Evolutionary conservation across 1,140 invertebrate species (phyloP).

Genomic region (Scaptomyza graminum): DNA sequence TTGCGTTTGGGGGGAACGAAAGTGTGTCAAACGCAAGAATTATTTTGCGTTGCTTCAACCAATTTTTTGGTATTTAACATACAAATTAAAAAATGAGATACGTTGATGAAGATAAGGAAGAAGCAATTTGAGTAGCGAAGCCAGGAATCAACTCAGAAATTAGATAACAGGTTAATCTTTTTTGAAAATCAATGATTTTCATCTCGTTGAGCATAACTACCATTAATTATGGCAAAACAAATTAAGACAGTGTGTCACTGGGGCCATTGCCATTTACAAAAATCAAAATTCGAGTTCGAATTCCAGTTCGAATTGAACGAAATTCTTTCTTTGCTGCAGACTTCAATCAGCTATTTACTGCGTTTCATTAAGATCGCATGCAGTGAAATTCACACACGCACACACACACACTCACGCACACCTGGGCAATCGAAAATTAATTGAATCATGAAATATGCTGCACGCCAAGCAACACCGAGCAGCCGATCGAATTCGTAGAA

Average conservation of each 20-base stretch:
- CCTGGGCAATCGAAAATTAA: slow-evolving; percentile 63
- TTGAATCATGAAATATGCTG: slow-evolving; percentile 76
- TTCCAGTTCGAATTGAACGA: not conserved
- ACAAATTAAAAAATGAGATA: slow-evolving; percentile 15
- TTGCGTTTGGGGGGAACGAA: slow-evolving; percentile 46
- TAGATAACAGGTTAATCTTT: slow-evolving; percentile 68
- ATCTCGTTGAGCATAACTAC: slow-evolving; percentile 18
- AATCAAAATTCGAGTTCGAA: slow-evolving; percentile 6
- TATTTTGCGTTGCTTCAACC: slow-evolving; percentile 63
- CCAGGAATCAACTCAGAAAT: slow-evolving; percentile 51
- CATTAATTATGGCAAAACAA: slow-evolving; percentile 51
- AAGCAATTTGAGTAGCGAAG: slow-evolving; percentile 8
- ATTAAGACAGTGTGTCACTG: slow-evolving; percentile 55
- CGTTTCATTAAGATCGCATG: slow-evolving; percentile 40
- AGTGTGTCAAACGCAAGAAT: slow-evolving; percentile 81
- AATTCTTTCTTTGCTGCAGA: slow-evolving; percentile 4
- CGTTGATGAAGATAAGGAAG: slow-evolving; percentile 1
- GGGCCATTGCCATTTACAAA: slow-evolving; percentile 38
- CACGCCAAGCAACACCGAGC: slow-evolving; percentile 33
- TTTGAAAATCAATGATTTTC: not conserved
- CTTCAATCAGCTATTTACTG: slow-evolving; percentile 62
- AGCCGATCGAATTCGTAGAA: slow-evolving; percentile 58
- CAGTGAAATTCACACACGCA: slow-evolving; percentile 68
- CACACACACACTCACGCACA: slow-evolving; percentile 34
- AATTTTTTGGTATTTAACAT: slow-evolving; percentile 53